Conservation (phyloP, 35 echinoderm and acorn worm species). For the Hemicentrotus pulcherrimus region DNA sequence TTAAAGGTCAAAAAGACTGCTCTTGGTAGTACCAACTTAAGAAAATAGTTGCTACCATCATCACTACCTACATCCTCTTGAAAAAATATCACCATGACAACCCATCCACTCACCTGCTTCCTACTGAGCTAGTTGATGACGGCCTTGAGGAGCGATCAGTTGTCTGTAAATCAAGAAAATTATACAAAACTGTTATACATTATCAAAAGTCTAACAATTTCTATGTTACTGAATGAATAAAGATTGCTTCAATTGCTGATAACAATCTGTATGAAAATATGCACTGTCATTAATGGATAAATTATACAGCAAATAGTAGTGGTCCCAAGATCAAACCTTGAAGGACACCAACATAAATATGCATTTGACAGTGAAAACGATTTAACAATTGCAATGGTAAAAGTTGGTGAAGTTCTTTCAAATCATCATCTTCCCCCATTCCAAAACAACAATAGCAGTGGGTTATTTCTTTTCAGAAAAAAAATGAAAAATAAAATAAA, state of each 20-base stretch:
- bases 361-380: neutral
- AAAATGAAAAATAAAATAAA: neutral
- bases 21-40: no score
- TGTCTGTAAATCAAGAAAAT: conserved; percentile 44
- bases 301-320: neutral
- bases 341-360: neutral
- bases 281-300: no score
- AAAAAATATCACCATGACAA: neutral
- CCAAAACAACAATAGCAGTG: neutral
- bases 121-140: conserved; percentile 64
- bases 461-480: neutral
- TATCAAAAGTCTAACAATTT: neutral
- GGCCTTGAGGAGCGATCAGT: conserved; percentile 60
- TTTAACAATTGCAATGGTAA: no score
- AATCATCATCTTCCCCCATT: neutral
- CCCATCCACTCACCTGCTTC: conserved; percentile 53
- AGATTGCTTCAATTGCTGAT: no score
- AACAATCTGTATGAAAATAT: no score
- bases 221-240: no score
- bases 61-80: neutral
- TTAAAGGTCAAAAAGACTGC: no score
- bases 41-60: neutral
- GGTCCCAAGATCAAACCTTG: neutral
- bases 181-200: neutral
- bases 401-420: no score